Evolutionary conservation across 2,113 vertebrate species (phyloP).

Genomic region (Lagopus muta): DNA sequence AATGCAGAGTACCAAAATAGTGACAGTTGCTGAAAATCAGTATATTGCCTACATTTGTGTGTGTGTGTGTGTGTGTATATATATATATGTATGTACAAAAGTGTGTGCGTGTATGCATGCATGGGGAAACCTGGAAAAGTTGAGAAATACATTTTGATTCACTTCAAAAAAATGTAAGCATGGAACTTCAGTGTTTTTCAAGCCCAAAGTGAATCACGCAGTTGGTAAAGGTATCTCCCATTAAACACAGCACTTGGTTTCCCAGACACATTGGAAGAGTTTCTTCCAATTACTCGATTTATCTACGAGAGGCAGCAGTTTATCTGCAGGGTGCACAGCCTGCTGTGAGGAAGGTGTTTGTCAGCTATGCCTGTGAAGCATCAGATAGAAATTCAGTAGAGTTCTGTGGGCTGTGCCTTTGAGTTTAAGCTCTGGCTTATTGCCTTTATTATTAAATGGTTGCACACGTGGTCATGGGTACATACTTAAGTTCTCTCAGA

Average conservation of each 20-base stretch:
- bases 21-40: neutral
- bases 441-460: neutral
- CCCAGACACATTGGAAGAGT: neutral
- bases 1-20: neutral
- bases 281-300: conserved; percentile 21
- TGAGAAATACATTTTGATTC: neutral
- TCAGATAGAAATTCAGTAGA: conserved; percentile 30
- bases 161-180: neutral
- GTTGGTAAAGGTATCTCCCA: neutral
- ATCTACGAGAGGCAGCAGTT: conserved; percentile 38
- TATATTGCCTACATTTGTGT: neutral
- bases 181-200: neutral
- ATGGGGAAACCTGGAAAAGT: neutral
- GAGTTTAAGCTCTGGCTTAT: neutral
- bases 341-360: conserved; percentile 12
- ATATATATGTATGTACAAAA: too few relatives aligned
- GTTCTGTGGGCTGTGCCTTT: neutral
- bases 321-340: neutral
- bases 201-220: neutral
- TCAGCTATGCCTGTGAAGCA: neutral
- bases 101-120: neutral
- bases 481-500: neutral
- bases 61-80: neutral
- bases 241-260: neutral
- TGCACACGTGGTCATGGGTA: neutral